A percentile compares a stretch with the other conserved stretches of the same genome.
Conservation (phyloP, 35 echinoderm and acorn worm species). For the Amphiura filiformis region DNA sequence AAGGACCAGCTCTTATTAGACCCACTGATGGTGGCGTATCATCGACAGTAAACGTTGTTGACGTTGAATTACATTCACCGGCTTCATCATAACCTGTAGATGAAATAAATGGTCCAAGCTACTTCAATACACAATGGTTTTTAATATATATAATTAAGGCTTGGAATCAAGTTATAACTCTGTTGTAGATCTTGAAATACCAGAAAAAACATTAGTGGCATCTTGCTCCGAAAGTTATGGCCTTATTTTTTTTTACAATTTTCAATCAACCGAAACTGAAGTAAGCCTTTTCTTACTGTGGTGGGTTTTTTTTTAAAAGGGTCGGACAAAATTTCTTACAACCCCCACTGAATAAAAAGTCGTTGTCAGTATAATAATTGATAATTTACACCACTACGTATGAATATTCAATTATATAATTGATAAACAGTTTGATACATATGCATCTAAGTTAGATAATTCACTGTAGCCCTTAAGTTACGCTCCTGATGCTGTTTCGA, state of each 20-base stretch:
- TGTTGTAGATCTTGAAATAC: background rate
- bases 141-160: background rate
- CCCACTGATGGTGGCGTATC: slow-evolving; percentile 19
- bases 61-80: slow-evolving; percentile 22
- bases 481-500: background rate
- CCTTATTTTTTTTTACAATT: no score
- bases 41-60: slow-evolving; percentile 22
- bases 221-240: background rate
- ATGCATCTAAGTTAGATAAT: background rate
- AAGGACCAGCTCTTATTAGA: background rate
- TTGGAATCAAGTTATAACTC: background rate
- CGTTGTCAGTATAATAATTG: no score
- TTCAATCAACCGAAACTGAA: no score
- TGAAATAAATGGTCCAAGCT: background rate
- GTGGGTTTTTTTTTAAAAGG: no score
- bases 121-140: background rate
- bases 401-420: background rate
- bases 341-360: no score
- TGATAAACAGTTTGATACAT: background rate
- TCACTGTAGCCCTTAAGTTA: background rate
- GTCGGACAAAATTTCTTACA: no score
- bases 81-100: slow-evolving; percentile 35
- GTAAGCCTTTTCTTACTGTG: no score
- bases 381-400: no score
- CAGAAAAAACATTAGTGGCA: background rate